Evolutionary conservation across 2,888 invertebrate species (phyloP).

Genomic region (Euplexia lucipara): DNA sequence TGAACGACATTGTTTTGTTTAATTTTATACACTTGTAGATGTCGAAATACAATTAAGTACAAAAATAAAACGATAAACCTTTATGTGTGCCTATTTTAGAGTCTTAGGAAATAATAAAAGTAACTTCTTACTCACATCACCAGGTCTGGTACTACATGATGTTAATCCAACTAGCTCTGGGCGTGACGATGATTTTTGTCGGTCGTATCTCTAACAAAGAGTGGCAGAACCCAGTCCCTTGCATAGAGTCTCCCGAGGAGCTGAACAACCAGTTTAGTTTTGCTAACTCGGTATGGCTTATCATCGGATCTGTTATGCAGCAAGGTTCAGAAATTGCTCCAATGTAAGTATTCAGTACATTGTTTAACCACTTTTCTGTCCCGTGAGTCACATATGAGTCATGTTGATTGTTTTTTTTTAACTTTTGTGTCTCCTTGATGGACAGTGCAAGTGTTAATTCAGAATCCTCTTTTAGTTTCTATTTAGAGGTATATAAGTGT

Average conservation of each 20-base stretch:
- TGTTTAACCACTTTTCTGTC: too few species aligned
- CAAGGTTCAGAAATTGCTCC: conserved; percentile 97
- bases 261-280: conserved; percentile 96
- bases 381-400: too few species aligned
- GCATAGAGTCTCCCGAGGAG: conserved; percentile 95
- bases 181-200: conserved; percentile 95
- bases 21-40: too few species aligned
- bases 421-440: too few species aligned
- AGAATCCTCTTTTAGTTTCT: too few species aligned
- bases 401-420: too few species aligned
- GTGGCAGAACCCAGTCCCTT: conserved; percentile 97
- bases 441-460: too few species aligned
- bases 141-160: conserved; percentile 96
- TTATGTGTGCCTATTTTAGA: background rate
- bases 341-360: conserved; percentile 89
- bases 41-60: too few species aligned
- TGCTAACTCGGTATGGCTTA: conserved; percentile 97
- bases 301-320: conserved; percentile 96
- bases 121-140: conserved; percentile 23
- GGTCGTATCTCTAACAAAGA: conserved; percentile 96
- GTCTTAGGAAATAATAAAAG: background rate
- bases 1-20: too few species aligned
- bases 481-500: too few species aligned
- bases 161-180: conserved; percentile 94
- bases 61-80: background rate